Evolutionary conservation across 1,140 invertebrate genomes (phyloP).

Genomic region (Ephestia elutella): DNA sequence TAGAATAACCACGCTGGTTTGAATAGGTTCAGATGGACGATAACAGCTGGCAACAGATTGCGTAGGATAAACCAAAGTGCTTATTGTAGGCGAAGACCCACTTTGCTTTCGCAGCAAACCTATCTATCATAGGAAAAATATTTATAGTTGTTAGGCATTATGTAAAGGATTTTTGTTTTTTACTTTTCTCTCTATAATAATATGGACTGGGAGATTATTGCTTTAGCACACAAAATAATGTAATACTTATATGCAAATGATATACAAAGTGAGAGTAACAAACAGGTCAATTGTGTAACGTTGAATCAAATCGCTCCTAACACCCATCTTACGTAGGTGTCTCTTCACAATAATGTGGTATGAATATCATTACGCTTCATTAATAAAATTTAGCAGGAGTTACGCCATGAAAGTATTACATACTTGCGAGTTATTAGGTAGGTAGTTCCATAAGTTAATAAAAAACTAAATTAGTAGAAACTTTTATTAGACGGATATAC

Average conservation of each 20-base stretch:
- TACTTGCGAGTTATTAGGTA: neutral
- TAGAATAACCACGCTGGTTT: neutral
- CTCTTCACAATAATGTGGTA: slow-evolving; percentile 19
- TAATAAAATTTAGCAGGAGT: slow-evolving; percentile 28
- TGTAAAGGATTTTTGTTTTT: too few species aligned
- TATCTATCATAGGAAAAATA: too few species aligned
- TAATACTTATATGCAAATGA: neutral
- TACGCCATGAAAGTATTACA: slow-evolving; percentile 18
- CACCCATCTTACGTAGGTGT: slow-evolving; percentile 20
- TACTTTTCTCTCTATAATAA: too few species aligned
- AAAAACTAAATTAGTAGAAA: too few species aligned
- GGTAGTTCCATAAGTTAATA: too few species aligned
- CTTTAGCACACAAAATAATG: neutral
- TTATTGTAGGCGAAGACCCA: too few species aligned
- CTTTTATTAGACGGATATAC: too few species aligned
- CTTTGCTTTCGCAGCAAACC: too few species aligned
- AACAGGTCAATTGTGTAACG: neutral
- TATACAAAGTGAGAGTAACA: neutral
- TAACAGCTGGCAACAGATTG: too few species aligned
- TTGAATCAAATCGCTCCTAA: neutral
- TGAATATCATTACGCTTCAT: slow-evolving; percentile 36
- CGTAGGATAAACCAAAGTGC: too few species aligned
- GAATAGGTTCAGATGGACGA: too few species aligned
- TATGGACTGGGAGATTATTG: neutral
- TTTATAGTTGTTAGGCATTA: too few species aligned